A percentile compares a stretch with the other conserved stretches of the same genome.
These are phyloP conservation scores for Hymenochirus boettgeri DNA, from an alignment of 2,113 vertebrate genomes.

Conservation along the genomic window DNA sequence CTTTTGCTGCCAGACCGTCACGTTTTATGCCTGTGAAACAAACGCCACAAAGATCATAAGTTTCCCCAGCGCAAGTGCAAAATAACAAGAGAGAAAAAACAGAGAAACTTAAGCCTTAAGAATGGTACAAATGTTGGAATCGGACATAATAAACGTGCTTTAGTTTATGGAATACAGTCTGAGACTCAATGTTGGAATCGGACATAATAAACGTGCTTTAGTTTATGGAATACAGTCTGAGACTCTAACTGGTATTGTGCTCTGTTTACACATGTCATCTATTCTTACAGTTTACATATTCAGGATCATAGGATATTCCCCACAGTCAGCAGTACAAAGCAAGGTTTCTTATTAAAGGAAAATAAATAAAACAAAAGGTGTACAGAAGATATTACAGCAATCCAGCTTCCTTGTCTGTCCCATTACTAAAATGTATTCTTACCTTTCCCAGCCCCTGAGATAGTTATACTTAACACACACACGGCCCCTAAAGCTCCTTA, in stretches of 20 bases:
- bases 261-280: no score
- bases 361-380: no score
- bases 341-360: no score
- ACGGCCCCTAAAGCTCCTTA: no score
- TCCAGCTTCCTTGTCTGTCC: no score
- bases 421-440: no score
- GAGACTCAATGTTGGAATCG: not conserved
- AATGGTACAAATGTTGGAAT: slow-evolving; percentile 32
- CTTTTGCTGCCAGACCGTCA: not conserved
- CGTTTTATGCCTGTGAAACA: slow-evolving; percentile 13
- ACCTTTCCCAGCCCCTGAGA: no score
- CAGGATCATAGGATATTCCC: no score
- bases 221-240: slow-evolving; percentile 24
- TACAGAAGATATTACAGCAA: no score
- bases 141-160: slow-evolving; percentile 40
- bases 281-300: no score
- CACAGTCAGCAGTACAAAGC: no score
- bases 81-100: slow-evolving; percentile 17
- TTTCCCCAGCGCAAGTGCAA: slow-evolving; percentile 15
- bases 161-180: slow-evolving; percentile 29
- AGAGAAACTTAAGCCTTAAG: slow-evolving; percentile 37
- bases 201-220: slow-evolving; percentile 40
- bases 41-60: slow-evolving; percentile 14
- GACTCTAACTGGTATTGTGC: not conserved
- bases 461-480: no score